Conservation (phyloP, 1,140 invertebrate genomes). For the Drosophila athabasca region DNA sequence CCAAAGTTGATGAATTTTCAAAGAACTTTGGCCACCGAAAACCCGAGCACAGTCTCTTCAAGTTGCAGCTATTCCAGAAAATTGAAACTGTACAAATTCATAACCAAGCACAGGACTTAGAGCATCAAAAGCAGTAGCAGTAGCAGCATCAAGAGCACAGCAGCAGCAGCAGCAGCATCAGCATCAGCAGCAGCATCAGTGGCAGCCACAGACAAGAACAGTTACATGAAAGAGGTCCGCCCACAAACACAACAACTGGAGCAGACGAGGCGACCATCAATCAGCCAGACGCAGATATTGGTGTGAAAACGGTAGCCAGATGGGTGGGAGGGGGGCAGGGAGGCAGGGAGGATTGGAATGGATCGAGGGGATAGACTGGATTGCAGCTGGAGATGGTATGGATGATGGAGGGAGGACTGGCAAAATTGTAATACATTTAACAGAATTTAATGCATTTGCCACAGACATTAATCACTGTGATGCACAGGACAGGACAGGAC, state of each 20-base stretch:
- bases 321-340: neutral
- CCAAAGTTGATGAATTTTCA: too few relatives aligned
- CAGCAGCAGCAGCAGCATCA: neutral
- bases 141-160: too few relatives aligned
- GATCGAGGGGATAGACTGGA: neutral
- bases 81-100: conserved; percentile 68
- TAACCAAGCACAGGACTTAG: conserved; percentile 45
- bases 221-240: conserved; percentile 48
- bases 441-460: conserved; percentile 83
- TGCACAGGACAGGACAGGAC: conserved; percentile 76
- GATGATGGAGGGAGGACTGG: conserved; percentile 34
- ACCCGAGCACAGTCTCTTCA: too few relatives aligned
- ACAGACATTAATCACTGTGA: conserved; percentile 83
- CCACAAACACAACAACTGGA: conserved; percentile 53
- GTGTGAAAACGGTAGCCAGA: conserved; percentile 58
- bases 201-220: conserved; percentile 54
- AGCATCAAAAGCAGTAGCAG: conserved; percentile 1
- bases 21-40: too few relatives aligned
- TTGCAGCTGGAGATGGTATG: too few relatives aligned
- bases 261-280: conserved; percentile 70
- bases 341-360: conserved; percentile 9
- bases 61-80: conserved; percentile 4
- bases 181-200: conserved; percentile 9
- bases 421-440: conserved; percentile 83
- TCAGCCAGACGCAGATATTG: conserved; percentile 76